Evolutionary conservation across 2,888 invertebrate genomes (phyloP), one percentile per base, ranked within the genome.

Genomic region (Heliconius cydno): DNA sequence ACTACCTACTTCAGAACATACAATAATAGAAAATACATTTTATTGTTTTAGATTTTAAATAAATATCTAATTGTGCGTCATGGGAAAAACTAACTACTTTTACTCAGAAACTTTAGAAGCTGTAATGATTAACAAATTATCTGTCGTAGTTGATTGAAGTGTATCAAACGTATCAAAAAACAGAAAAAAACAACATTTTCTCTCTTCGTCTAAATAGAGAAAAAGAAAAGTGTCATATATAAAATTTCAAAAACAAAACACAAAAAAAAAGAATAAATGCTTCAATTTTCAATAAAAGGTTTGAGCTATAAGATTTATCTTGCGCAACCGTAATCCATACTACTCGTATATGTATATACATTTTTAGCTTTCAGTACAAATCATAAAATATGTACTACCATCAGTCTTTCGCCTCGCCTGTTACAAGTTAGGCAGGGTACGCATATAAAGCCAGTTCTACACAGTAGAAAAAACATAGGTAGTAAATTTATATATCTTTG

Each of bases 281-380:
- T 46, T 41, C 41, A 70, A 70, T 70, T 41, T 70, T 46, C 46
- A 41, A 70, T 46, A 15, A 46, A 46, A 41, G 70, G 70, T 70
- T 70, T 15, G 15, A 25, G 70, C 70, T 70, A 70, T 70, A 70
- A 70, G 41, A 41, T 41, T 41, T 70, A 70, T 25, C 68, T 38
- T 12, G 68, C 41, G 38, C 68, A 25, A n/a, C n/a, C 25, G 25
- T 70, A 7, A 46, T 70, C 5, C 25, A 25, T 41, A 15, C 25
- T 15, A 41, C 12, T 41, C 41, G 41, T 41, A 41, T 41, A 41
- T 41, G 41, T 25, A 70, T 70, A 70, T 70, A 41, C 66, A 78
- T 78, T 78, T 77, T 74, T 63, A 77, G 70, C 71, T 72, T 70
- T 70, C 66, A 71, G 71, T 71, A 68, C 57, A 30, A 52, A 74